Evolutionary conservation across 2,797 vertebrate species (phyloP).

Genomic region (Amniataba percoides): DNA sequence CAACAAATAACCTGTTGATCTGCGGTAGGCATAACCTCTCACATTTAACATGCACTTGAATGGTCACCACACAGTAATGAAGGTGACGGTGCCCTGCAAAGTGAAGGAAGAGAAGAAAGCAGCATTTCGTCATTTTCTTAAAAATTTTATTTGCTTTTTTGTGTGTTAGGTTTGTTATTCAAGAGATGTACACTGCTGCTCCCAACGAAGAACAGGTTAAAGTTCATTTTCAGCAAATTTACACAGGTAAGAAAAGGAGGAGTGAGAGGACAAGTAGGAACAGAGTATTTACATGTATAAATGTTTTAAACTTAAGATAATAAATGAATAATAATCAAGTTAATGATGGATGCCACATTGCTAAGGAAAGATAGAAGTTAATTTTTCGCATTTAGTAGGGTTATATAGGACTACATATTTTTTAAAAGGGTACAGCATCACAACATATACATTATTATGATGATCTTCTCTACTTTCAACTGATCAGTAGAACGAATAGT

Average conservation of each 20-base stretch:
- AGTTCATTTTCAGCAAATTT: slow-evolving; percentile 86
- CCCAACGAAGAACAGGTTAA: slow-evolving; percentile 92
- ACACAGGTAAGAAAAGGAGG: slow-evolving; percentile 82
- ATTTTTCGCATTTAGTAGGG: neutral
- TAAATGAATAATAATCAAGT: neutral
- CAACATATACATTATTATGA: no score
- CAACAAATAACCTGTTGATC: neutral
- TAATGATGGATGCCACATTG: neutral
- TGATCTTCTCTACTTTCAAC: no score
- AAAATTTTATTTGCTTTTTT: slow-evolving; percentile 4
- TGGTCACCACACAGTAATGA: neutral
- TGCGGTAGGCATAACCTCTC: neutral
- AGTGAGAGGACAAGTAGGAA: neutral
- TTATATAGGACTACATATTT: no score
- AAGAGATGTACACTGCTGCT: slow-evolving; percentile 92
- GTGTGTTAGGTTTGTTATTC: slow-evolving; percentile 88
- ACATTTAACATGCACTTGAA: neutral
- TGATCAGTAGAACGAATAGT: neutral
- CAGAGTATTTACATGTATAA: neutral
- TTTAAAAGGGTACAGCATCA: no score
- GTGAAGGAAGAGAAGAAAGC: neutral
- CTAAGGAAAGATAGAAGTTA: neutral
- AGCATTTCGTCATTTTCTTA: neutral
- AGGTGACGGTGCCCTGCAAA: neutral
- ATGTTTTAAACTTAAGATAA: neutral